These are phyloP conservation scores for Netelia virgata DNA, from an alignment of 2,888 invertebrate genomes.

Conservation along the genomic window DNA sequence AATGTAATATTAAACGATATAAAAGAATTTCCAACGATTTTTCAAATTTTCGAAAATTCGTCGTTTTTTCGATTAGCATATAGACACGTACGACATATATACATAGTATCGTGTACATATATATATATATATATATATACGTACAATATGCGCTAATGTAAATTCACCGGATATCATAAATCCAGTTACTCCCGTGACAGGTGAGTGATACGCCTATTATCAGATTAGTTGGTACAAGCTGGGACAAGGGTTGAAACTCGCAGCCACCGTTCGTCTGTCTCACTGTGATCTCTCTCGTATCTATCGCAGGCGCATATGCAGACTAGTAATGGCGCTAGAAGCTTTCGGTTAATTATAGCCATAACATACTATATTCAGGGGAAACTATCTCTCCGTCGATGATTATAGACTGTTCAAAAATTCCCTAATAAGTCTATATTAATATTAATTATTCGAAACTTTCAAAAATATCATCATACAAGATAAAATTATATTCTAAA, in stretches of 20 bases:
- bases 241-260: background rate
- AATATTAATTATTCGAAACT: too few species aligned
- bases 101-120: background rate
- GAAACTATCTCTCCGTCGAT: too few species aligned
- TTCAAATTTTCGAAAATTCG: too few species aligned
- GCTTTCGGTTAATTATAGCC: slow-evolving; percentile 5
- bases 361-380: too few species aligned
- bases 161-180: slow-evolving; percentile 30
- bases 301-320: slow-evolving; percentile 4
- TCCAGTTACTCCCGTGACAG: slow-evolving; percentile 10
- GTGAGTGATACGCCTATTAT: slow-evolving; percentile 39
- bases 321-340: slow-evolving; percentile 8
- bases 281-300: slow-evolving; percentile 13
- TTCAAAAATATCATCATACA: too few species aligned
- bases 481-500: too few species aligned
- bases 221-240: slow-evolving; percentile 35
- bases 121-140: background rate
- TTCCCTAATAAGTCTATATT: too few species aligned
- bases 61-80: too few species aligned
- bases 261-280: slow-evolving; percentile 10
- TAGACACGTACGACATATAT: too few species aligned
- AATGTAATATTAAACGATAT: too few species aligned
- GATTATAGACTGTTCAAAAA: too few species aligned
- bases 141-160: slow-evolving; percentile 13
- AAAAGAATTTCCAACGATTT: too few species aligned